Conservation (phyloP, 53 echinoderm and acorn worm genomes). For the Luidia sarsii region DNA sequence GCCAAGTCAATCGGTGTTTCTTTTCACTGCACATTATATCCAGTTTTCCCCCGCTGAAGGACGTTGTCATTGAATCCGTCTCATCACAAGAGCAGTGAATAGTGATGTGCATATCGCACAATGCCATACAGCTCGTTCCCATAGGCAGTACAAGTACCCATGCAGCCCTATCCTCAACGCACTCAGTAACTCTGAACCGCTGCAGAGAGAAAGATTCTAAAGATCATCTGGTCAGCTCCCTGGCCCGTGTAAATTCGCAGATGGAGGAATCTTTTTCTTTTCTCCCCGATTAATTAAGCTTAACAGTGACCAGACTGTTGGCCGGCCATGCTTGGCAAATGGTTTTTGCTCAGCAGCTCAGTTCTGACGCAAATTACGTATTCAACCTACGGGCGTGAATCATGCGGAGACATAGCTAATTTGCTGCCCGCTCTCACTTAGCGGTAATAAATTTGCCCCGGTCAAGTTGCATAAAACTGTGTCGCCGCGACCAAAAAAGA, state of each 20-base stretch:
- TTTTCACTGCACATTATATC: no score
- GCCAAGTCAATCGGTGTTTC: conserved; percentile 3
- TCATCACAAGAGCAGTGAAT: conserved; percentile 14
- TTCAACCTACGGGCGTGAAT: conserved; percentile 21
- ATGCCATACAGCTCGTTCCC: no score
- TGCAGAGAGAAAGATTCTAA: no score
- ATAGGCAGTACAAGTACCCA: no score
- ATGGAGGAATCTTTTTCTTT: background rate
- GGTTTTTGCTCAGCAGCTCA: background rate
- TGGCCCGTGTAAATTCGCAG: no score
- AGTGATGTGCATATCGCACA: conserved; percentile 10
- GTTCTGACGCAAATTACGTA: conserved; percentile 16
- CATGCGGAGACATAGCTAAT: conserved; percentile 12
- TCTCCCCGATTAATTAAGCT: background rate
- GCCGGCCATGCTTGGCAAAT: background rate
- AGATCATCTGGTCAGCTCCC: no score
- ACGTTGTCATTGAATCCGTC: background rate
- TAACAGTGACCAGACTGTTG: background rate
- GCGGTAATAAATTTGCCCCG: conserved; percentile 49
- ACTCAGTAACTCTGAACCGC: no score
- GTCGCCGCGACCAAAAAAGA: no score
- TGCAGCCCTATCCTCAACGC: no score
- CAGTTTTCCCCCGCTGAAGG: conserved; percentile 30
- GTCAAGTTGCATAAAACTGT: conserved; percentile 45
- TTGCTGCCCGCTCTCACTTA: conserved; percentile 28